Percentiles rank a stretch among this genome's conserved stretches.
Conservation (phyloP, 2,797 vertebrate genomes). For the Moxostoma hubbsi region DNA sequence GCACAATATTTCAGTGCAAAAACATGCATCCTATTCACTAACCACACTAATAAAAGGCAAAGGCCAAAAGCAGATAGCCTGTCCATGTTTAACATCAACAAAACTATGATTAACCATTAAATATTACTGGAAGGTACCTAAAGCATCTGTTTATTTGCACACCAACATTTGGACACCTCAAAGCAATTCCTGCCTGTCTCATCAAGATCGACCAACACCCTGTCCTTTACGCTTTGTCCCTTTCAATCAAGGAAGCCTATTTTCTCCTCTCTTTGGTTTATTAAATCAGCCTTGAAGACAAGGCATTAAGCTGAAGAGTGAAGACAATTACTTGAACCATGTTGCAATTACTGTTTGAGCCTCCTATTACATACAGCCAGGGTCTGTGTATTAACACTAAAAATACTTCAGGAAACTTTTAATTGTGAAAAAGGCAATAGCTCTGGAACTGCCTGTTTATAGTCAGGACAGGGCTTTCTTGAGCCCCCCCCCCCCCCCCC, state of each 20-base stretch:
- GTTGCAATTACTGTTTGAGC: conserved; percentile 8
- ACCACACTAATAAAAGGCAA: too few species aligned
- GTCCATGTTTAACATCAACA: conserved; percentile 10
- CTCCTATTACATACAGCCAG: neutral
- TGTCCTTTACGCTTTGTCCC: conserved; percentile 46
- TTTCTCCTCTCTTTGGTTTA: conserved; percentile 31
- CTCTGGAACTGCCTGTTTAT: neutral
- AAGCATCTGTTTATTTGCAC: neutral
- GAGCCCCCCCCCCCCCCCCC: too few species aligned
- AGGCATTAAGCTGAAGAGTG: conserved; percentile 5
- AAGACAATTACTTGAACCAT: conserved; percentile 30
- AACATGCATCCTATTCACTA: too few species aligned
- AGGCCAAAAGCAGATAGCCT: too few species aligned
- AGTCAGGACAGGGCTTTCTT: neutral
- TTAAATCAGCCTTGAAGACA: conserved; percentile 42
- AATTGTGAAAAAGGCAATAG: neutral
- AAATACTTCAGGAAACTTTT: conserved; percentile 6
- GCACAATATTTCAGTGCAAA: too few species aligned
- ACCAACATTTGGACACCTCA: conserved; percentile 14
- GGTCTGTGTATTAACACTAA: neutral
- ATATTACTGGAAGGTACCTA: neutral
- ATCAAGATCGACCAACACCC: conserved; percentile 26
- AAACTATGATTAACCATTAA: conserved; percentile 18
- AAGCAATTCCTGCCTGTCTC: conserved; percentile 9
- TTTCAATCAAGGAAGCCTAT: conserved; percentile 36